Evolutionary conservation across 2,888 invertebrate species (phyloP).

Genomic region (Troides oblongomaculatus): DNA sequence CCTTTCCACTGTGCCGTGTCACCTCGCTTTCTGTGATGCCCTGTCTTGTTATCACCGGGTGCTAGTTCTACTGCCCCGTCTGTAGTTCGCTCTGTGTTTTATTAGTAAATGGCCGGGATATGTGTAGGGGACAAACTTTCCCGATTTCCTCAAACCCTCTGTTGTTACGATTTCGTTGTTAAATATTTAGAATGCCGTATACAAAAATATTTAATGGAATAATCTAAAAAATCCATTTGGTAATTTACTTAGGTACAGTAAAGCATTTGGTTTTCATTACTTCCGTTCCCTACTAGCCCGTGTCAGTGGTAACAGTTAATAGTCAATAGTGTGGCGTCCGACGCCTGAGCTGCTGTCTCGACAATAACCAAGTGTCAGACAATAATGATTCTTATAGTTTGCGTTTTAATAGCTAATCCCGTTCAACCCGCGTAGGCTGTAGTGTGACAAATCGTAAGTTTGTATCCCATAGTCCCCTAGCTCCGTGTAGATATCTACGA

Average conservation of each 20-base stretch:
- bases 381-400: slow-evolving; percentile 76
- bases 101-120: slow-evolving; percentile 8
- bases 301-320: slow-evolving; percentile 38
- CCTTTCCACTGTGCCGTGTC: slow-evolving; percentile 37
- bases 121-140: no score
- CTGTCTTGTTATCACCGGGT: not conserved
- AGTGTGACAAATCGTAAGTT: slow-evolving; percentile 31
- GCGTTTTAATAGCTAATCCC: slow-evolving; percentile 59
- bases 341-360: slow-evolving; percentile 76
- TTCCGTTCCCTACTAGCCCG: slow-evolving; percentile 7
- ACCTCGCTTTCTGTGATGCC: slow-evolving; percentile 43
- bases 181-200: not conserved
- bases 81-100: slow-evolving; percentile 21
- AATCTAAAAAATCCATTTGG: no score
- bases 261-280: not conserved
- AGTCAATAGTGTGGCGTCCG: slow-evolving; percentile 64
- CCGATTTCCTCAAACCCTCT: not conserved
- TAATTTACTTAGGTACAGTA: not conserved
- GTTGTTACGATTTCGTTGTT: not conserved
- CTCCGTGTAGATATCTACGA: slow-evolving; percentile 7
- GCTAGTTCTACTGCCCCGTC: not conserved
- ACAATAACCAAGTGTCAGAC: slow-evolving; percentile 81
- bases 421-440: slow-evolving; percentile 39
- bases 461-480: slow-evolving; percentile 26
- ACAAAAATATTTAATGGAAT: not conserved